Percentiles rank a stretch among this genome's conserved stretches.
Conservation (phyloP, 2,113 vertebrate species). For the Heterotilapia buettikoferi region DNA sequence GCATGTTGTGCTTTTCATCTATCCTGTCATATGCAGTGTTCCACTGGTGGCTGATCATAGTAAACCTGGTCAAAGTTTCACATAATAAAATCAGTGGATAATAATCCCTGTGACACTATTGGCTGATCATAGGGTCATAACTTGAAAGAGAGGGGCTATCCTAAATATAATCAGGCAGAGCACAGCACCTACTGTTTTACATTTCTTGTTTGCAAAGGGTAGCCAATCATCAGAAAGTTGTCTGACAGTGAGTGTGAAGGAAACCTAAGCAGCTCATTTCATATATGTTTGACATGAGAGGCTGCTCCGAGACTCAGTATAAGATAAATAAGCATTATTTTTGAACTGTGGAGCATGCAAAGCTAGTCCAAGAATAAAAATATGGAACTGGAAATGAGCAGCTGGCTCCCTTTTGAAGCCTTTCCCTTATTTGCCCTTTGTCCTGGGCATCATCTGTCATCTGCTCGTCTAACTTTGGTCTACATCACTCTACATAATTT, state of each 20-base stretch:
- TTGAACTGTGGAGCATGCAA: not conserved
- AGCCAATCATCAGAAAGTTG: not conserved
- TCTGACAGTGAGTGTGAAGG: accelerated
- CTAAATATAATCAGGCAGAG: not conserved
- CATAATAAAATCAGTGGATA: not conserved
- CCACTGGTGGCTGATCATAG: not conserved
- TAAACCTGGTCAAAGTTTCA: not conserved
- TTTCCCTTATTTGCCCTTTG: not conserved
- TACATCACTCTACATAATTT: not conserved
- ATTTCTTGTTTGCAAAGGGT: not conserved
- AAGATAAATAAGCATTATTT: not conserved
- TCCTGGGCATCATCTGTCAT: not conserved
- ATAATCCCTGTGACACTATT: not conserved
- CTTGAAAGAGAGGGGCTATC: not conserved
- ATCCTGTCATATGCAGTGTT: not conserved
- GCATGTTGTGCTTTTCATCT: not conserved
- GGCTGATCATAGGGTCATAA: not conserved
- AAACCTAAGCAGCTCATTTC: not conserved
- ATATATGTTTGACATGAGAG: not conserved
- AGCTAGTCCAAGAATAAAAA: not conserved
- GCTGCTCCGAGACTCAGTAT: not conserved
- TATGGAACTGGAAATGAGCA: not conserved
- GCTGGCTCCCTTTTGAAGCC: not conserved
- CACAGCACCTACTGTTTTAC: not conserved
- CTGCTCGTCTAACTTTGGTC: not conserved